phyloP scores from a whole-genome alignment of 2,888 invertebrate genomes.

The Cephus pulcher region DNA sequence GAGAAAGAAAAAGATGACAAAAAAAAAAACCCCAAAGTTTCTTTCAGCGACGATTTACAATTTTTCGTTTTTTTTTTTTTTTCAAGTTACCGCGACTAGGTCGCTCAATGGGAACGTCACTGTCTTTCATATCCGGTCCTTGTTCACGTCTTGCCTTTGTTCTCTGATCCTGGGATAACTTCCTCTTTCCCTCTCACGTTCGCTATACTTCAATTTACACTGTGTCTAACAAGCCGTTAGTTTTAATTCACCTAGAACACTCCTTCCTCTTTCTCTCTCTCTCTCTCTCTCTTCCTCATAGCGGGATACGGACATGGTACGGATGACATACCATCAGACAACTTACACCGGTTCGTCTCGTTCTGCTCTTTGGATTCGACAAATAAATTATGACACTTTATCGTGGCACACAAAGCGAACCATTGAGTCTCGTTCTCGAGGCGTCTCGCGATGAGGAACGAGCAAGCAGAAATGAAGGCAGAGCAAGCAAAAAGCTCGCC shows the following conservation, averaged over 20 bases:
- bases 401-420: not conserved
- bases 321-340: not conserved
- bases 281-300: too few species aligned
- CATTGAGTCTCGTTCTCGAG: not conserved
- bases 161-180: not conserved
- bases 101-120: not conserved
- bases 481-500: not conserved
- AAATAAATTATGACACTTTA: not conserved
- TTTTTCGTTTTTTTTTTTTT: not conserved
- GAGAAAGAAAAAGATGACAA: not conserved
- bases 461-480: not conserved
- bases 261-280: too few species aligned
- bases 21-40: not conserved
- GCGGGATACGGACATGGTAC: too few species aligned
- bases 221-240: not conserved
- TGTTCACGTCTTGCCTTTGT: not conserved
- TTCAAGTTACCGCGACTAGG: not conserved
- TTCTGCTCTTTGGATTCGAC: not conserved
- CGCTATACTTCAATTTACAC: not conserved
- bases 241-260: not conserved
- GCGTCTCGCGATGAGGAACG: not conserved
- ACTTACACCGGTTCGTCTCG: not conserved
- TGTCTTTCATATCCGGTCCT: not conserved
- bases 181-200: not conserved
- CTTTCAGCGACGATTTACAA: not conserved